A percentile compares a stretch with the other conserved stretches of the same genome.
These are phyloP conservation scores for Eupeodes latifasciatus DNA, from an alignment of 2,888 invertebrate genomes.

Conservation along the genomic window DNA sequence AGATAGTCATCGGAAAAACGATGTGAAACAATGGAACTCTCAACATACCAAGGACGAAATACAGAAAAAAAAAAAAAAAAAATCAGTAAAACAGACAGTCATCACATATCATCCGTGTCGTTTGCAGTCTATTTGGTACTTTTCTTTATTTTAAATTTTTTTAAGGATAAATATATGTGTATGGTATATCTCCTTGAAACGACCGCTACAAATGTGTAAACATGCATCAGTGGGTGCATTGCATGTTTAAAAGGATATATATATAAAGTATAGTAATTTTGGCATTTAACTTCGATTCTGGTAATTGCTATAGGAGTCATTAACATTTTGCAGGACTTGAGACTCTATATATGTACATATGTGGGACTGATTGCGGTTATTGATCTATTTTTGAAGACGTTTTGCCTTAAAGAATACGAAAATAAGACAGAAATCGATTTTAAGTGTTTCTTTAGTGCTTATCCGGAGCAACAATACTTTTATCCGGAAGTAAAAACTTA, in stretches of 20 bases:
- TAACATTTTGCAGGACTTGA: slow-evolving; percentile 20
- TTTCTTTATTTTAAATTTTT: slow-evolving; percentile 35
- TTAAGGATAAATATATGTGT: slow-evolving; percentile 18
- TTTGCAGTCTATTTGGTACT: slow-evolving; percentile 59
- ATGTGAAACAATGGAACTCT: slow-evolving; percentile 63
- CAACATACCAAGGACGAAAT: slow-evolving; percentile 24
- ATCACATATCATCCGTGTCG: slow-evolving; percentile 76
- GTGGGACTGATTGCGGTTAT: neutral
- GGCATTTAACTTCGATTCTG: slow-evolving; percentile 49
- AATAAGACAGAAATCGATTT: too few relatives aligned
- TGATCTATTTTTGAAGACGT: neutral
- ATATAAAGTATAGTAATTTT: slow-evolving; percentile 12
- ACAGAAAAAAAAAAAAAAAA: slow-evolving; percentile 40
- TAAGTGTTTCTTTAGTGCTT: neutral
- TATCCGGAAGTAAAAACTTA: neutral
- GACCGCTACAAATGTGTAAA: slow-evolving; percentile 50
- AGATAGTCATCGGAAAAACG: slow-evolving; percentile 70
- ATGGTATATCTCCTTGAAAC: slow-evolving; percentile 23
- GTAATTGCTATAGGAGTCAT: slow-evolving; percentile 44
- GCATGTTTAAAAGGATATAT: neutral
- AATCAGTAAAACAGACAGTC: slow-evolving; percentile 68
- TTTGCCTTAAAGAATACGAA: too few relatives aligned
- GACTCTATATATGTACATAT: neutral
- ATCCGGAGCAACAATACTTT: neutral
- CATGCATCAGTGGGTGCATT: slow-evolving; percentile 51